Base-by-base conservation (phyloP, 2,888 invertebrate genomes). In the Dryococelus australis region DNA sequence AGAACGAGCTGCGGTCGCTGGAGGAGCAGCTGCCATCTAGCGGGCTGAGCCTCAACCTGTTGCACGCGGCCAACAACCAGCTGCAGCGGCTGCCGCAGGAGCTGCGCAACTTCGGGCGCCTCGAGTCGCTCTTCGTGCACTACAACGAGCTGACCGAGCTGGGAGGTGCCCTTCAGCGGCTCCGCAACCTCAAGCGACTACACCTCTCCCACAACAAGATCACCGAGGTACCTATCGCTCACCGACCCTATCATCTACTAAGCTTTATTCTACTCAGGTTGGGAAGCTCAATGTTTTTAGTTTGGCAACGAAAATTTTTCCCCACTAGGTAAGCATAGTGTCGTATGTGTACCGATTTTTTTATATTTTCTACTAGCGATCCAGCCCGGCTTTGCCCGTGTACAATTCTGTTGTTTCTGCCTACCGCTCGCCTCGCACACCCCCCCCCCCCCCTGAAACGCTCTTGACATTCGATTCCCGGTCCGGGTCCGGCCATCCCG, bases 1-100 rank as follows among this genome's bases (percentile, higher is more conserved):
- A 95, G 87, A 97, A 97, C 92, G 94, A 96, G 90, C 93, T 97
- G 87, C 95, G 95, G 88, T 94, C 95, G 47, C 93, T 97, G 90
- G 97, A 97, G 85, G 95, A 95, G 84, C 96, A 97, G 92, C 92
- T 97, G 89, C 97, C 97, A 3, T 93, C 94, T 89, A 94, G 94
- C 91, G 94, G 94, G 90, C 95, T 51, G 94, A 95, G 95, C 91
- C 92, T 97, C 43, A 93, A 94, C 85, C 93, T 96, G 90, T 94
- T 97, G 43, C 95, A 97, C 91, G 96, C 96, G 0, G 95, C 95
- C 8, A 94, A 96, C 90, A 97, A 97, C 92, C 94, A 95, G 89
- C 91, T 97, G 87, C 94, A 95, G 89, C 94, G 93, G 89, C 92
- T 97, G 89, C 97, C 97, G 0, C 94, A 94, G 89, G 96, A 96